Conservation (phyloP, 2,113 vertebrate genomes). For the Myrmecobius fasciatus region DNA sequence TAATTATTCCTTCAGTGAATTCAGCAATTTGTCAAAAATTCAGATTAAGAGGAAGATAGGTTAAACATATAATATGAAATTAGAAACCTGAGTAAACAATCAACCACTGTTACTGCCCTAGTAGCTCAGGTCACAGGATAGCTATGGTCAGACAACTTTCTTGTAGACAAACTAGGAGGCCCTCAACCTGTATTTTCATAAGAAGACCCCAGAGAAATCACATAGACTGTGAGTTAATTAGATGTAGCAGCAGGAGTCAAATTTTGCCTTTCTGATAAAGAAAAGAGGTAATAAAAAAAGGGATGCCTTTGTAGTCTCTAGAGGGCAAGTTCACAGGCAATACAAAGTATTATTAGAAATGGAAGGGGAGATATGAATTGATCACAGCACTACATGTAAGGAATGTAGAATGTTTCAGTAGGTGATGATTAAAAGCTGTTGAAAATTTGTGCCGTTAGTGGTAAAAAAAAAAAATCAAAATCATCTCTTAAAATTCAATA, state of each 20-base stretch:
- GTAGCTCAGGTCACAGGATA: background rate
- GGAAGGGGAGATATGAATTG: background rate
- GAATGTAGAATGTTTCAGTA: background rate
- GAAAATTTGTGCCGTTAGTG: background rate
- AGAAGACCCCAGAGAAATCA: background rate
- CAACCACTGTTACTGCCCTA: background rate
- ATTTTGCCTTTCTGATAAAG: background rate
- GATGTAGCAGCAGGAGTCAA: background rate
- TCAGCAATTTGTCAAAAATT: background rate
- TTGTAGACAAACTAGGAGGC: background rate
- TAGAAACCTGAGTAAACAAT: background rate
- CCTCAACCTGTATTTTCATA: background rate
- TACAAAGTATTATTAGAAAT: background rate
- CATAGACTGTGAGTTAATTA: background rate
- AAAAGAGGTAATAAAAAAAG: background rate
- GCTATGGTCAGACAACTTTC: background rate
- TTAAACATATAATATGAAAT: background rate
- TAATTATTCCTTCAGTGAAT: background rate
- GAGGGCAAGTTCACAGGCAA: background rate
- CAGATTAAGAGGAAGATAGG: background rate
- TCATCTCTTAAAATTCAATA: background rate
- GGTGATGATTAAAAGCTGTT: background rate
- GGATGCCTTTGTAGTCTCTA: background rate
- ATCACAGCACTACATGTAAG: background rate
- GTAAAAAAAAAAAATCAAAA: constrained; percentile 16